Conservation (phyloP, 2,888 invertebrate species). For the Cremastobaeus sp. region DNA sequence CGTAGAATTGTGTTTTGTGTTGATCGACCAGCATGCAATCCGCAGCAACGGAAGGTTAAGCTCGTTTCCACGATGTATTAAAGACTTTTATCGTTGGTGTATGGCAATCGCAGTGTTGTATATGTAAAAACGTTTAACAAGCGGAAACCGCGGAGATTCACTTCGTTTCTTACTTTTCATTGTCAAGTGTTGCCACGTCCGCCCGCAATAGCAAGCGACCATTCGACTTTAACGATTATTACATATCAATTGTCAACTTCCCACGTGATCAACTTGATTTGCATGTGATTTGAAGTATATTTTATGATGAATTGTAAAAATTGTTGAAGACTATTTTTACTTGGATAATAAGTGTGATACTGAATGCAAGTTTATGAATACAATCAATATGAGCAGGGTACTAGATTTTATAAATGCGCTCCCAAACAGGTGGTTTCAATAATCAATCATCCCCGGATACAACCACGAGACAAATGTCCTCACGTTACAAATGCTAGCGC, state of each 20-base stretch:
- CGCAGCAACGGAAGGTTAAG: no score
- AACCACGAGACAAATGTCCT: constrained; percentile 28
- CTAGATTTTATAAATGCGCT: constrained; percentile 57
- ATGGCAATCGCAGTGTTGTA: no score
- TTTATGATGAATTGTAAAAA: constrained; percentile 38
- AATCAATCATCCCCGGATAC: constrained; percentile 25
- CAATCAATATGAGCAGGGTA: constrained; percentile 57
- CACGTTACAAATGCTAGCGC: constrained; percentile 48
- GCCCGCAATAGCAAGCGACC: background rate
- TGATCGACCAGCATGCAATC: no score
- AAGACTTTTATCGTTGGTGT: no score
- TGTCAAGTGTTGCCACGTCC: no score
- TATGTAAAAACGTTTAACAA: no score
- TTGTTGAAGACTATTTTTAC: constrained; percentile 42
- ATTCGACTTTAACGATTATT: constrained; percentile 20
- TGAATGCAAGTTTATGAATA: constrained; percentile 39
- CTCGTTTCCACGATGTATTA: no score
- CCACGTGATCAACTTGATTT: constrained; percentile 3
- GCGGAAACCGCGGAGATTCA: no score
- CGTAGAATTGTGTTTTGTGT: background rate
- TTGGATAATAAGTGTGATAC: constrained; percentile 45
- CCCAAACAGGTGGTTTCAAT: constrained; percentile 11
- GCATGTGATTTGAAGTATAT: constrained; percentile 27
- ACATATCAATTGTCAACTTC: constrained; percentile 35
- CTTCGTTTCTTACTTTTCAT: background rate